Evolutionary conservation across 2,888 invertebrate species (phyloP), one percentile per base, ranked within the genome.

Genomic region (Clistopyga incitator): DNA sequence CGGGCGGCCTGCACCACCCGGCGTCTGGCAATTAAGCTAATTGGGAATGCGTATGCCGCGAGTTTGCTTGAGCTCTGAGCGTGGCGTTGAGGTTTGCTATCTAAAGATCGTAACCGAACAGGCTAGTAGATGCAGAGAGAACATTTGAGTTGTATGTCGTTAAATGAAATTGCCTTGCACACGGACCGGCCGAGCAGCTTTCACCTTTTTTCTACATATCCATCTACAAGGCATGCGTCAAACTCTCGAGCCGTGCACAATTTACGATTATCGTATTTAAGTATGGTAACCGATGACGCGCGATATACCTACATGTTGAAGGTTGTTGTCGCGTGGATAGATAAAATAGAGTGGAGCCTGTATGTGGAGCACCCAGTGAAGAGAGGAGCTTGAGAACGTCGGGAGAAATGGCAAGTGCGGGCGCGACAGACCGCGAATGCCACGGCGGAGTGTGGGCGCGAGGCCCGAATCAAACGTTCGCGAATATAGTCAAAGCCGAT

Each of bases 391-490:
- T 8, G 34, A 42, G 25, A 3, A 61, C 23, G 61, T 34, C 59
- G 42, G 68, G 68, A 70, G 59, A 68, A 75, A 68, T 70, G 52
- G 61, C 11, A 80, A 50, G 75, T 64, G 68, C 20, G 50, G 52
- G 42, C 42, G 61, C 52, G 38, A 80, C 67, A 45, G 65, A 76
- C 45, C 78, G 56, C 74, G 38, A 47, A 64, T 77, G 54, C 77
- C 45, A 81, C 72, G 76, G 81, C 71, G 56, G 77, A 71, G 78
- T 64, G 78, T 76, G 52, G 52, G 52, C 50, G 34, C 47, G 79
- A 80, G 68, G 77, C 68, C 70, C 76, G 70, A 56, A 74, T 77
- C 83, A 86, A 85, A 81, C 72, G 74, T 83, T 76, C 59, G 56
- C 72, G 74, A 23, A 56, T 23, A 56, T 56, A 56, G 54, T 56